Conservation (phyloP, 53 echinoderm and acorn worm genomes). For the Pentamera pediparva region DNA sequence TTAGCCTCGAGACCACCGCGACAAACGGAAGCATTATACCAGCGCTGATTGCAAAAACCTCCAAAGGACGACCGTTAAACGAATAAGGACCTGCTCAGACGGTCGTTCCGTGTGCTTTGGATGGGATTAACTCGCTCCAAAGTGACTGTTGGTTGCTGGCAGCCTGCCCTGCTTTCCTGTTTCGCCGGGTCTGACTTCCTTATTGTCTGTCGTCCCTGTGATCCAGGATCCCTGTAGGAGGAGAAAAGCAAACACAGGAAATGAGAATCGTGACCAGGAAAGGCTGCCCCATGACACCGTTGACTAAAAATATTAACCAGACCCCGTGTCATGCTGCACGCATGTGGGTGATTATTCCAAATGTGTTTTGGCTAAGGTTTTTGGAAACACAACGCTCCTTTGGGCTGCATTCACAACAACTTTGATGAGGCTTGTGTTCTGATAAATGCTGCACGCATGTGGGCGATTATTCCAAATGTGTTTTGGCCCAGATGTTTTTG, state of each 20-base stretch:
- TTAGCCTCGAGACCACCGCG: too few relatives aligned
- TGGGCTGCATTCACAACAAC: too few relatives aligned
- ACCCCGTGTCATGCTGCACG: background rate
- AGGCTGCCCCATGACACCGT: background rate
- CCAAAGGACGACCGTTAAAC: too few relatives aligned
- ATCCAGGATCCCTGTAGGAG: background rate
- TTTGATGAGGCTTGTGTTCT: too few relatives aligned
- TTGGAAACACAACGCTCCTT: background rate
- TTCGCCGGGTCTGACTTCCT: slow-evolving; percentile 1
- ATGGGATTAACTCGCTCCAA: too few relatives aligned
- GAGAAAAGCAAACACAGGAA: slow-evolving; percentile 26
- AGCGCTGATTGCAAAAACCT: background rate
- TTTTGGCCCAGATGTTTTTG: background rate
- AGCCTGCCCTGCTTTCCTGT: slow-evolving; percentile 14
- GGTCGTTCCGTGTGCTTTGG: too few relatives aligned
- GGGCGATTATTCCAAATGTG: background rate
- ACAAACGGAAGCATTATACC: background rate
- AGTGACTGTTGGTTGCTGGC: background rate
- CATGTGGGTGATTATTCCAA: background rate
- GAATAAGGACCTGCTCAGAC: too few relatives aligned
- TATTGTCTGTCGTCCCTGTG: background rate
- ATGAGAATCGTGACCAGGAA: slow-evolving; percentile 10
- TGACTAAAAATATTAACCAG: background rate
- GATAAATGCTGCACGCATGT: background rate
- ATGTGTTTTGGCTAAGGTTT: background rate